A percentile compares a stretch with the other conserved stretches of the same genome.
Conservation (phyloP, 2,888 invertebrate species). For the Nemapogon koenigi region DNA sequence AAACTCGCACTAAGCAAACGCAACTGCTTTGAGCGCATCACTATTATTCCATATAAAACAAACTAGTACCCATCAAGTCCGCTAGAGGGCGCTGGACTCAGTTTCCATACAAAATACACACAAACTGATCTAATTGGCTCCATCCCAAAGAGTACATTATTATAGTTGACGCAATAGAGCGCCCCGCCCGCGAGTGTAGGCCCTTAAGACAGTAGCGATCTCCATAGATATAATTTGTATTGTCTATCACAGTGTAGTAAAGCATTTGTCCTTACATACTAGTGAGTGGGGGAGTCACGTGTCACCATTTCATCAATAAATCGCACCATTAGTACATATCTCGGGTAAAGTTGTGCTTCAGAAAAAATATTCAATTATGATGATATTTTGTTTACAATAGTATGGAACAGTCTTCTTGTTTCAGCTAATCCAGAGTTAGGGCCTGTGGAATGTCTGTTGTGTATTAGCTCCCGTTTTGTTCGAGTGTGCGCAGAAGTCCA, state of each 20-base stretch:
- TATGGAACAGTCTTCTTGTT: slow-evolving; percentile 52
- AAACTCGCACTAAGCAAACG: too few relatives aligned
- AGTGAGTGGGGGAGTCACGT: slow-evolving; percentile 58
- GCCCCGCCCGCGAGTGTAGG: too few relatives aligned
- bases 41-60: too few relatives aligned
- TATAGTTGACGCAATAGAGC: too few relatives aligned
- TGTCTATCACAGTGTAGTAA: slow-evolving; percentile 61
- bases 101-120: too few relatives aligned
- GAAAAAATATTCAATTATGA: slow-evolving; percentile 50
- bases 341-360: slow-evolving; percentile 54
- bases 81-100: too few relatives aligned
- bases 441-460: slow-evolving; percentile 53
- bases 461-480: slow-evolving; percentile 21
- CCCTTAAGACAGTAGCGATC: slow-evolving; percentile 47
- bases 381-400: slow-evolving; percentile 44
- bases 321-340: slow-evolving; percentile 57
- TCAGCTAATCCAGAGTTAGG: slow-evolving; percentile 51
- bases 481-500: slow-evolving; percentile 56
- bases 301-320: slow-evolving; percentile 57
- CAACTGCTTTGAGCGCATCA: too few relatives aligned
- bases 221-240: slow-evolving; percentile 52
- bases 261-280: slow-evolving; percentile 64
- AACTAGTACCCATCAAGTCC: too few relatives aligned
- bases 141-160: too few relatives aligned
- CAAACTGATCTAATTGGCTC: too few relatives aligned